Evolutionary conservation across 2,113 vertebrate species (phyloP).

Genomic region (Malaclemys terrapin): DNA sequence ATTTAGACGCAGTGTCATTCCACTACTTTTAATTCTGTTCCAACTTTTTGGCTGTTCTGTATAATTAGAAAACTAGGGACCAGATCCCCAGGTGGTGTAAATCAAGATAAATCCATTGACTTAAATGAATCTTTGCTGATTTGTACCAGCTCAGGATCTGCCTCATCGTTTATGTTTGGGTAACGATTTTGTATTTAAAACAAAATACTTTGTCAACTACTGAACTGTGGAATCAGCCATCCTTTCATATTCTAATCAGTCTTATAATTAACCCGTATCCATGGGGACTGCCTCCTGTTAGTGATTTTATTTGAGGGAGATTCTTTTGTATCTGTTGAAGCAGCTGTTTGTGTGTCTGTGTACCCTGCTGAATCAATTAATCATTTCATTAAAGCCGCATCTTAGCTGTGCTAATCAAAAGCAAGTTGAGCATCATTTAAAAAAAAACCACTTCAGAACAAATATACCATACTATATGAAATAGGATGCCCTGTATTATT

Average conservation of each 20-base stretch:
- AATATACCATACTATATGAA: background rate
- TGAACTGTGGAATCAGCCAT: background rate
- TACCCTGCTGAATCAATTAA: constrained; percentile 64
- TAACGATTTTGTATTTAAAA: constrained; percentile 1
- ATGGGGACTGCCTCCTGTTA: constrained; percentile 51
- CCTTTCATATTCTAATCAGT: constrained; percentile 33
- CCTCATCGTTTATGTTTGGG: background rate
- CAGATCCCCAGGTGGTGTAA: background rate
- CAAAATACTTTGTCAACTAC: background rate
- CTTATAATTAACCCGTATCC: constrained; percentile 61
- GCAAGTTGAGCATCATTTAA: constrained; percentile 11
- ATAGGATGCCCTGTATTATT: constrained; percentile 1
- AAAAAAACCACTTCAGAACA: constrained; percentile 30
- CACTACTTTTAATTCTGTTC: background rate
- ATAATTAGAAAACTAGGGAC: background rate
- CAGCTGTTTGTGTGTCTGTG: constrained; percentile 38
- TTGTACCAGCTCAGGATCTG: background rate
- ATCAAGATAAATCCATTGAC: constrained; percentile 8
- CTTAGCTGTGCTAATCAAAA: constrained; percentile 51
- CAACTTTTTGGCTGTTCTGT: background rate
- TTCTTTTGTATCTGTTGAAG: constrained; percentile 49
- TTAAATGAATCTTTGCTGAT: background rate
- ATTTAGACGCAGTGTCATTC: background rate
- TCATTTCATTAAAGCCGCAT: constrained; percentile 65
- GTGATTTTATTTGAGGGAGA: constrained; percentile 37